Conservation (phyloP, 2,888 invertebrate genomes). For the Gymnoscelis rufifasciata region DNA sequence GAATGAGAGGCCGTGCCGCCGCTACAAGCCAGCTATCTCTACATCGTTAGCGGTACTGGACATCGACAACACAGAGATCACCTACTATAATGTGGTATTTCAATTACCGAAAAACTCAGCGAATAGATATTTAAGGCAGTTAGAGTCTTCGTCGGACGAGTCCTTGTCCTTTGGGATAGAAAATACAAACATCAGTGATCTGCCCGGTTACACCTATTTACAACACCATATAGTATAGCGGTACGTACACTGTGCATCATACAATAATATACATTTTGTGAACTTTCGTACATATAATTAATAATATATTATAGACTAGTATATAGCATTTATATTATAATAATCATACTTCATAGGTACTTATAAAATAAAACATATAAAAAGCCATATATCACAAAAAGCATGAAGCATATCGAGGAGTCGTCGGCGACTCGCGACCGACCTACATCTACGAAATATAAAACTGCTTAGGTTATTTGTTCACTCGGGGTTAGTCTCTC, state of each 20-base stretch:
- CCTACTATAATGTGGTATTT: slow-evolving; percentile 53
- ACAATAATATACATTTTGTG: slow-evolving; percentile 37
- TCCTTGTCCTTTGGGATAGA: slow-evolving; percentile 69
- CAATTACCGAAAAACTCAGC: slow-evolving; percentile 83
- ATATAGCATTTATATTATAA: slow-evolving; percentile 23
- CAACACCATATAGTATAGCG: slow-evolving; percentile 22
- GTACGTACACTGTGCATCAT: slow-evolving; percentile 33
- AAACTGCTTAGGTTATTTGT: slow-evolving; percentile 20
- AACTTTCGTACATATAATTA: slow-evolving; percentile 21
- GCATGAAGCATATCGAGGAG: slow-evolving; percentile 57
- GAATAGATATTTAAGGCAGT: slow-evolving; percentile 85
- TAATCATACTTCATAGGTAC: slow-evolving; percentile 25
- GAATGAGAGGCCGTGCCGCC: slow-evolving; percentile 12
- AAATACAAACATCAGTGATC: slow-evolving; percentile 56
- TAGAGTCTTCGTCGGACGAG: slow-evolving; percentile 78
- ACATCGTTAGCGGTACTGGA: slow-evolving; percentile 46
- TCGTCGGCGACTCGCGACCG: slow-evolving; percentile 30
- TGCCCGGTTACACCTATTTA: slow-evolving; percentile 23
- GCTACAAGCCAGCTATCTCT: slow-evolving; percentile 25
- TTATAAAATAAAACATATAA: slow-evolving; percentile 57
- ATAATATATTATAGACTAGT: slow-evolving; percentile 28
- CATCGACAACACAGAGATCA: slow-evolving; percentile 69
- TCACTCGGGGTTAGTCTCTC: slow-evolving; percentile 21
- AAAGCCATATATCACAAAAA: slow-evolving; percentile 75
- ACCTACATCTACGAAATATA: slow-evolving; percentile 20